Evolutionary conservation across 2,797 vertebrate species (phyloP).

Genomic region (Malacoraja senta): DNA sequence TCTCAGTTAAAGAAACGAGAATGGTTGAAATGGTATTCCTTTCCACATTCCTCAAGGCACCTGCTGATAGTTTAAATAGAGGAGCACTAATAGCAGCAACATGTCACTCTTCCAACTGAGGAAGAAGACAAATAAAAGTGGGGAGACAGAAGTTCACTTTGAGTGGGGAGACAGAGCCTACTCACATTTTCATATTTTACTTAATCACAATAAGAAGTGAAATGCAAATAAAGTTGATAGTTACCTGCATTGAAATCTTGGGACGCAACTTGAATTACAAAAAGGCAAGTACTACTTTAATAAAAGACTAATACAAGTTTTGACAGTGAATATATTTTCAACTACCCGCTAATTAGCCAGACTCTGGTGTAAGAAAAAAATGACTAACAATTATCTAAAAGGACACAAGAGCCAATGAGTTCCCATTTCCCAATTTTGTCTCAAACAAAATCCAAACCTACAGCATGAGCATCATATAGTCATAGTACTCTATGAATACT

Average conservation of each 20-base stretch:
- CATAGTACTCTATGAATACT: too few species aligned
- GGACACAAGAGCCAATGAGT: background rate
- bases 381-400: background rate
- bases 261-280: background rate
- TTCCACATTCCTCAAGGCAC: slow-evolving; percentile 16
- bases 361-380: background rate
- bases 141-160: background rate
- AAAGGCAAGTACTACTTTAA: background rate
- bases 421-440: background rate
- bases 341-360: background rate
- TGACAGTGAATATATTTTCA: background rate
- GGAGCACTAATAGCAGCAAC: background rate
- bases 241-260: background rate
- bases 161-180: background rate
- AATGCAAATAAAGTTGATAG: background rate
- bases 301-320: background rate
- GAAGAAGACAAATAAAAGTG: background rate
- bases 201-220: background rate
- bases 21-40: background rate
- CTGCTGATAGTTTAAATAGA: background rate
- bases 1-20: background rate
- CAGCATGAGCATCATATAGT: background rate
- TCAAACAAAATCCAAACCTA: background rate
- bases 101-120: background rate
- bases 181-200: background rate